Evolutionary conservation across 2,888 invertebrate genomes (phyloP).

Genomic region (Salpingus planirostris): DNA sequence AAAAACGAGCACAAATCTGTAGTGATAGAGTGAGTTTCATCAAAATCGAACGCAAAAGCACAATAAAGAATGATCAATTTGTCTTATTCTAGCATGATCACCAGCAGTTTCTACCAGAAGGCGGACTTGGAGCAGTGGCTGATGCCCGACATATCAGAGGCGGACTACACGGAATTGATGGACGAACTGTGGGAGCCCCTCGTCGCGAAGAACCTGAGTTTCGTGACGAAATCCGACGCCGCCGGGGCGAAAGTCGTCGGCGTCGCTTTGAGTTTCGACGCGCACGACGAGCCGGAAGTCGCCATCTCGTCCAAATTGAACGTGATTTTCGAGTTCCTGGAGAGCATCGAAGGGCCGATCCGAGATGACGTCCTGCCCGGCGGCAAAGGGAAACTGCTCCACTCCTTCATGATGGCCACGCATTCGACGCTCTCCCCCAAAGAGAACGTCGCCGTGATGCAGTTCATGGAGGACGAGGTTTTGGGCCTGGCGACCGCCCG

Average conservation of each 20-base stretch:
- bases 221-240: conserved; percentile 50
- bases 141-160: conserved; percentile 55
- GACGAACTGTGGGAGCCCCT: conserved; percentile 61
- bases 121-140: conserved; percentile 78
- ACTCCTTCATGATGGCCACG: conserved; percentile 86
- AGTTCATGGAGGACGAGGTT: conserved; percentile 69
- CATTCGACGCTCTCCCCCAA: conserved; percentile 53
- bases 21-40: conserved; percentile 56
- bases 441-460: conserved; percentile 72
- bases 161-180: conserved; percentile 63
- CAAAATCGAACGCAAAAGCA: no score
- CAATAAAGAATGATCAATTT: conserved; percentile 2
- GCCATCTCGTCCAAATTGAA: conserved; percentile 58
- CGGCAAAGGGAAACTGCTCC: conserved; percentile 62
- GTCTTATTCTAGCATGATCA: conserved; percentile 70
- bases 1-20: conserved; percentile 55
- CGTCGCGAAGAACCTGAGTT: conserved; percentile 63
- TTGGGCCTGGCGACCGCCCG: conserved; percentile 55
- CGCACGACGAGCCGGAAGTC: conserved; percentile 68
- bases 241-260: conserved; percentile 56
- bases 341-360: conserved; percentile 65
- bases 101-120: conserved; percentile 76
- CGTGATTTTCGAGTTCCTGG: conserved; percentile 71
- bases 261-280: conserved; percentile 73
- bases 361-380: conserved; percentile 54